These are phyloP conservation scores for Conus ventricosus DNA, from an alignment of 1,140 invertebrate genomes.

Conservation along the genomic window DNA sequence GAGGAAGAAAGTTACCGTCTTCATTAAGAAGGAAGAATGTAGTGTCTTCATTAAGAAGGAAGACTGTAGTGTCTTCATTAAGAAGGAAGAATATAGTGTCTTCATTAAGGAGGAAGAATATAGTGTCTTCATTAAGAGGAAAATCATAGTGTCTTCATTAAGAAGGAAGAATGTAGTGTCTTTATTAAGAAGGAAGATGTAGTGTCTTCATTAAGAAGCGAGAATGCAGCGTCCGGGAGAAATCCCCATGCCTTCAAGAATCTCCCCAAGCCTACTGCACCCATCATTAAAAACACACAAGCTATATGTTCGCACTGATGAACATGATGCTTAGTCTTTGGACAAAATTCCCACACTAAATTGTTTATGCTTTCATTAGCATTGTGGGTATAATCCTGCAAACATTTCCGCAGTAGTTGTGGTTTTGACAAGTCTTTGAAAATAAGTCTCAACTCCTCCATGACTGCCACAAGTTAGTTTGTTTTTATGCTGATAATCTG, in stretches of 20 bases:
- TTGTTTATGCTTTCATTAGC: slow-evolving; percentile 8
- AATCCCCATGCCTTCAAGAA: neutral
- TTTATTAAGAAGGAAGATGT: no score
- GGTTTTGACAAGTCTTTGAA: slow-evolving; percentile 18
- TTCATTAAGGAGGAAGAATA: no score
- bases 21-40: no score
- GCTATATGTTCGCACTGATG: neutral
- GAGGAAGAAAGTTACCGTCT: no score
- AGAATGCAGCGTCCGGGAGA: neutral
- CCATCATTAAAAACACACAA: slow-evolving; percentile 10
- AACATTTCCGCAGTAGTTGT: slow-evolving; percentile 4
- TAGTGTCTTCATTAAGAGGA: no score
- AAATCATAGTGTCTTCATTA: no score
- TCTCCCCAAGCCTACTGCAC: neutral
- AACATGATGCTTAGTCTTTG: slow-evolving; percentile 16
- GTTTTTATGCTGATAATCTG: neutral
- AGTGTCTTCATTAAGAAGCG: neutral
- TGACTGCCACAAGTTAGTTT: slow-evolving; percentile 4
- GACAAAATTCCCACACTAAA: slow-evolving; percentile 3
- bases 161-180: no score
- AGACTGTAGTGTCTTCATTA: no score
- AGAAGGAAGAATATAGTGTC: no score
- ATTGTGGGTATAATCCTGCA: slow-evolving; percentile 1
- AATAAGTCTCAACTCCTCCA: neutral
- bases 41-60: no score